These are phyloP conservation scores for Archips crataeganus DNA, from an alignment of 2,888 invertebrate species.

Conservation along the genomic window DNA sequence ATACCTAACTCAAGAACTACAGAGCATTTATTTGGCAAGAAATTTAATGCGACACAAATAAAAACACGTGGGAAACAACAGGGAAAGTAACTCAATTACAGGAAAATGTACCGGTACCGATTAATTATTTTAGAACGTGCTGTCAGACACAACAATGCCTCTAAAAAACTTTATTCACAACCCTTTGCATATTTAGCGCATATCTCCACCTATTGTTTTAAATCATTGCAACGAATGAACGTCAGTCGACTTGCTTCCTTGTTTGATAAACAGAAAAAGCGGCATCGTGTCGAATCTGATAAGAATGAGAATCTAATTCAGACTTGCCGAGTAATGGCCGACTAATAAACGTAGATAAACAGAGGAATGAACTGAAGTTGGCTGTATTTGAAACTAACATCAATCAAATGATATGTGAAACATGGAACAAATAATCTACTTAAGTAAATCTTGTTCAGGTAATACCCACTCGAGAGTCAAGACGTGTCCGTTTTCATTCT, in stretches of 20 bases:
- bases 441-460: too few species aligned
- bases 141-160: conserved; percentile 16
- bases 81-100: conserved; percentile 20
- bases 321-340: conserved; percentile 4
- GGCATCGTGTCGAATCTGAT: conserved; percentile 25
- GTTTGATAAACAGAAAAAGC: conserved; percentile 34
- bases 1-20: neutral
- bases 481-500: too few species aligned
- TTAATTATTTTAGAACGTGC: conserved; percentile 16
- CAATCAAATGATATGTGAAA: neutral
- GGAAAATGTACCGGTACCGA: neutral
- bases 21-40: neutral
- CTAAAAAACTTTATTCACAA: conserved; percentile 27
- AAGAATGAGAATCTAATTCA: conserved; percentile 24
- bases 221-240: conserved; percentile 1
- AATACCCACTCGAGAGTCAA: too few species aligned
- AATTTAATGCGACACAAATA: neutral
- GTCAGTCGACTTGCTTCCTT: conserved; percentile 26
- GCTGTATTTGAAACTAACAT: neutral
- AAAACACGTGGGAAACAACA: conserved; percentile 25
- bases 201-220: conserved; percentile 31
- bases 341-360: conserved; percentile 15
- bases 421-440: neutral
- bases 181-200: conserved; percentile 29
- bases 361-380: neutral